A percentile compares a stretch with the other conserved stretches of the same genome.
These are phyloP conservation scores for Muntiacus reevesi DNA, from an alignment of 2,113 vertebrate species.

Conservation along the genomic window DNA sequence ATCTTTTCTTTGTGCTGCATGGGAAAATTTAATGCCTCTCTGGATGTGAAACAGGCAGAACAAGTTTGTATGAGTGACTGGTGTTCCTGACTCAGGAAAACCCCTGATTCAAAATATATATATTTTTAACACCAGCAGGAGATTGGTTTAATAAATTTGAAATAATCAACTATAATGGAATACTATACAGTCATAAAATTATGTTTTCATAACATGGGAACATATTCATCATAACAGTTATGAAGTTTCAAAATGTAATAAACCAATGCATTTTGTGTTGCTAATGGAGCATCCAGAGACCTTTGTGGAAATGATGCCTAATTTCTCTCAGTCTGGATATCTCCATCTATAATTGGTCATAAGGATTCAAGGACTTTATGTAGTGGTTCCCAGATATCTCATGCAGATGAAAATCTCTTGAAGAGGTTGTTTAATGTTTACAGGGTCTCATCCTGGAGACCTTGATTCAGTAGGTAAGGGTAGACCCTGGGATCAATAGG, in stretches of 20 bases:
- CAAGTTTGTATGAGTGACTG: not conserved
- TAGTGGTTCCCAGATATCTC: not conserved
- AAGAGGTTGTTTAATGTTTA: not conserved
- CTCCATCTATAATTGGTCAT: not conserved
- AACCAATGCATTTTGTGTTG: not conserved
- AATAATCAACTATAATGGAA: not conserved
- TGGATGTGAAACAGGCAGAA: not conserved
- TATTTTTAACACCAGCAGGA: not conserved
- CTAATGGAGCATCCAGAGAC: not conserved
- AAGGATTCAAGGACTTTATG: not conserved
- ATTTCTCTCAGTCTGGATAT: not conserved
- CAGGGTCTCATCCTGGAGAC: not conserved
- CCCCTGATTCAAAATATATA: not conserved
- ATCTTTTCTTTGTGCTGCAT: not conserved
- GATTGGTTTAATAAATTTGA: not conserved
- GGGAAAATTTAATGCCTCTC: not conserved
- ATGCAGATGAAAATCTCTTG: not conserved
- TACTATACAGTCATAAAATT: not conserved
- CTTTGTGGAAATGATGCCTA: not conserved
- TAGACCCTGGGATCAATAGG: not conserved
- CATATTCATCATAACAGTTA: not conserved
- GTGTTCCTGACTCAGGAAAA: not conserved
- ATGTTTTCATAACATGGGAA: not conserved
- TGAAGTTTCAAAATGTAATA: slow-evolving; percentile 36
- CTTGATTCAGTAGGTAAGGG: not conserved